Evolutionary conservation across 1,140 invertebrate species (phyloP).

Genomic region (Andrena cerasifolii): DNA sequence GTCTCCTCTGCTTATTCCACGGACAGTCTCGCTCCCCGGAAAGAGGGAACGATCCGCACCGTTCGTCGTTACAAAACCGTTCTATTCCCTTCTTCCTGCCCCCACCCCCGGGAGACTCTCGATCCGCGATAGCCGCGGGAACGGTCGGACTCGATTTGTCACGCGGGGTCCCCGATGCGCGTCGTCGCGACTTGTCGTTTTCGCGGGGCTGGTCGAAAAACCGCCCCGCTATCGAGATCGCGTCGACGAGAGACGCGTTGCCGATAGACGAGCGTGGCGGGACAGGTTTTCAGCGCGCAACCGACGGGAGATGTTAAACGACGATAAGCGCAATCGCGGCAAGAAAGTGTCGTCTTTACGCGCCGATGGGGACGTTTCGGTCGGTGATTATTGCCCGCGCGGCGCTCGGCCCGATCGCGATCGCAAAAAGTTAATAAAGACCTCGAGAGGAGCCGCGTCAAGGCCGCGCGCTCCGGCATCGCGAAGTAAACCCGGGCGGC

Average conservation of each 20-base stretch:
- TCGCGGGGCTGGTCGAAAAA: conserved; percentile 2
- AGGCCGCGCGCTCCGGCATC: not conserved
- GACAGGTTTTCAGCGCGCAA: conserved; percentile 36
- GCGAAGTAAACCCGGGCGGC: conserved; percentile 1
- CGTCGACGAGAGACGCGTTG: not conserved
- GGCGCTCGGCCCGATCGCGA: not conserved
- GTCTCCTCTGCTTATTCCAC: too few species aligned
- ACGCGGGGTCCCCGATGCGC: conserved; percentile 7
- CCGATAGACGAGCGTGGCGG: conserved; percentile 27
- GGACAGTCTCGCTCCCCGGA: too few species aligned
- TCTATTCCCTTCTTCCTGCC: not conserved
- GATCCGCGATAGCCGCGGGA: not conserved
- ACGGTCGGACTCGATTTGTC: conserved; percentile 54
- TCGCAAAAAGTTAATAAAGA: conserved; percentile 50
- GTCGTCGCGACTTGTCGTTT: conserved; percentile 19
- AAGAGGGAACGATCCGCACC: not conserved
- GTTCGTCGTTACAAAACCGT: conserved; percentile 11
- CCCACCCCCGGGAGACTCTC: not conserved
- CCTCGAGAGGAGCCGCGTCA: not conserved
- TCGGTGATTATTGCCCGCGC: not conserved
- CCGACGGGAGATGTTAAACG: conserved; percentile 11
- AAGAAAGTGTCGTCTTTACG: conserved; percentile 17
- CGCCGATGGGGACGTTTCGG: not conserved
- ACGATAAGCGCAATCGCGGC: conserved; percentile 12
- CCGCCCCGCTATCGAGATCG: conserved; percentile 11